Evolutionary conservation across 2,888 invertebrate genomes (phyloP), one percentile per base, ranked within the genome.

Genomic region (Calliopum simillimum): DNA sequence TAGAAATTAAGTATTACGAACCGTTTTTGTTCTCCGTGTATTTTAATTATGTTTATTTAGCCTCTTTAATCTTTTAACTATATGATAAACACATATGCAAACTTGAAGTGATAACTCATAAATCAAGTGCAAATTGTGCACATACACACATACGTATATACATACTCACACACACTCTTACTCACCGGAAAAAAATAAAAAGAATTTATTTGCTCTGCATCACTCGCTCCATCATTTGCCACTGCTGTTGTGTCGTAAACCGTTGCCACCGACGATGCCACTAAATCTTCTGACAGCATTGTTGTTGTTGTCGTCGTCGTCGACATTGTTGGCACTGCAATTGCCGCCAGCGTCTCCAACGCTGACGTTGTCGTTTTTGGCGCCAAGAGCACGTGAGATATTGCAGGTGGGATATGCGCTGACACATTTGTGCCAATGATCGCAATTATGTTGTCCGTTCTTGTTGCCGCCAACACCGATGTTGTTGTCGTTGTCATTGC

Each of bases 141-240:
- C 33, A 6, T 2, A 33, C 2, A 8, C 33, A 33, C 8, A n/a
- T n/a, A n/a, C n/a, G n/a, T n/a, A n/a, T n/a, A n/a, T n/a, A n/a
- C n/a, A n/a, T 33, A n/a, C n/a, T n/a, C 33, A 8, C 33, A 33
- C 65, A 74, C 71, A 33, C 59, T 79, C 81, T 81, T n/a, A n/a
- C n/a, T n/a, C 77, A 86, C 86, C 86, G 86, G 85, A 77, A 85
- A 86, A 76, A 86, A 86, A 75, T 85, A 86, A 75, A 86, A 86
- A 41, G 85, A 85, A 76, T 86, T 85, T 68, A 86, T 77, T 73
- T 83, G 79, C 71, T 83, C 82, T 0, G 47, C 73, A 71, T 71
- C 71, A 55, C 62, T 73, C n/a, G 23, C 69, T 19, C 59, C 71
- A 19, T n/a, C n/a, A n/a, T n/a, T n/a, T n/a, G 47, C 73, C 14